Percentiles rank a stretch among this genome's conserved stretches.
These are phyloP conservation scores for Chaetops frenatus DNA, from an alignment of 2,113 vertebrate species.

Conservation along the genomic window DNA sequence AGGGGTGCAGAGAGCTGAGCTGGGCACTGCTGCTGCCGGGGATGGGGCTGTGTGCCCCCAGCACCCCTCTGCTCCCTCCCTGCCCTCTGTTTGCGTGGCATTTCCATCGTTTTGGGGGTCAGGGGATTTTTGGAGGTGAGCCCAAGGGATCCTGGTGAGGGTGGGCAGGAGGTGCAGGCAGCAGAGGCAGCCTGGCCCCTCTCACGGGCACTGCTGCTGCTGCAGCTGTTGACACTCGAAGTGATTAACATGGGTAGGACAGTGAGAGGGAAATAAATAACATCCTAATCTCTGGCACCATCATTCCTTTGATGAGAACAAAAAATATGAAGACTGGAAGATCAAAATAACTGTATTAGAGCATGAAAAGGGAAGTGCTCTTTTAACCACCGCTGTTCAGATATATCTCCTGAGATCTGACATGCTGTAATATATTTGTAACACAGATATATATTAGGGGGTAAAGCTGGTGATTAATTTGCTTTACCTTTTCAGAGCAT, in stretches of 20 bases:
- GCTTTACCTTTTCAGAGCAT: conserved; percentile 66
- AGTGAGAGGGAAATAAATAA: conserved; percentile 46
- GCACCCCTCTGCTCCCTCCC: neutral
- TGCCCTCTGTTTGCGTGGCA: neutral
- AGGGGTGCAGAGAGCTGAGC: neutral
- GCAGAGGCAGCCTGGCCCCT: neutral
- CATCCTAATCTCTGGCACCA: conserved; percentile 40
- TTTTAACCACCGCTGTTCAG: conserved; percentile 48
- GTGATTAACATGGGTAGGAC: conserved; percentile 51
- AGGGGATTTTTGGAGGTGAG: neutral
- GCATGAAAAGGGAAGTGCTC: conserved; percentile 59
- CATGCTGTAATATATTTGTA: conserved; percentile 63
- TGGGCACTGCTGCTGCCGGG: accelerated
- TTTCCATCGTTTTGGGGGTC: neutral
- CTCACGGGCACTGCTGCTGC: neutral
- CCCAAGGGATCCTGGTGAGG: neutral
- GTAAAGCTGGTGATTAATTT: conserved; percentile 55
- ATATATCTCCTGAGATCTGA: conserved; percentile 61
- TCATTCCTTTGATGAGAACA: conserved; percentile 64
- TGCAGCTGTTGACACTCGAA: conserved; percentile 19
- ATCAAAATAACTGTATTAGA: conserved; percentile 58
- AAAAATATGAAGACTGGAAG: conserved; percentile 58
- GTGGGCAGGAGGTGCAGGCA: neutral
- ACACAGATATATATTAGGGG: conserved; percentile 46
- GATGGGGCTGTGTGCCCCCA: neutral